Conservation (phyloP, 1,140 invertebrate species). For the Brachystomella parvula region DNA sequence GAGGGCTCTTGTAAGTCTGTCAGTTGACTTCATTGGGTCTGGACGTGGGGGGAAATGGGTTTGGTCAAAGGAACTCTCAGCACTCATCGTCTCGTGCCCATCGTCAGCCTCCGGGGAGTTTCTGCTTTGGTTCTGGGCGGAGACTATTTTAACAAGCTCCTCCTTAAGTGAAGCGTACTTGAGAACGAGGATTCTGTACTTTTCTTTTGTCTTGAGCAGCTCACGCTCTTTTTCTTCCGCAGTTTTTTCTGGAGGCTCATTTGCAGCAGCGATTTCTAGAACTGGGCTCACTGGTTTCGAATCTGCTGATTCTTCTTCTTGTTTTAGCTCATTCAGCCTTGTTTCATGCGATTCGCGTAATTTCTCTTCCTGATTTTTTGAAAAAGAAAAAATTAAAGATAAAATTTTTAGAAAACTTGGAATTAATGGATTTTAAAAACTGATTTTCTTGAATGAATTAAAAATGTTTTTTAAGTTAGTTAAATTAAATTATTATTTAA, state of each 20-base stretch:
- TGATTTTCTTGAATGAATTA: too few species aligned
- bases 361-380: neutral
- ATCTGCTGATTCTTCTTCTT: neutral
- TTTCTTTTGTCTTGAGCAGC: neutral
- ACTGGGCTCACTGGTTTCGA: too few species aligned
- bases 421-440: too few species aligned
- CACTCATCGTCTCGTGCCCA: neutral
- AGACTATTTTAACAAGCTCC: neutral
- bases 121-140: too few species aligned
- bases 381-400: neutral
- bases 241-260: too few species aligned
- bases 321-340: neutral
- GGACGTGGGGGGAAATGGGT: neutral
- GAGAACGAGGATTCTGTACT: neutral
- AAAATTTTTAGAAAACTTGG: neutral
- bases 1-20: constrained; percentile 21
- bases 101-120: neutral
- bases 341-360: too few species aligned
- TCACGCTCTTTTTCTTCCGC: neutral
- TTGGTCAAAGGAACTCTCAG: neutral
- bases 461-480: too few species aligned
- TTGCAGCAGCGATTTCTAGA: too few species aligned
- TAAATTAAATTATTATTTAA: too few species aligned
- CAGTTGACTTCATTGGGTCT: neutral
- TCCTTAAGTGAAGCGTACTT: neutral